phyloP scores from a whole-genome alignment of 1,140 invertebrate genomes.

The Caenorhabditis tropicalis region DNA sequence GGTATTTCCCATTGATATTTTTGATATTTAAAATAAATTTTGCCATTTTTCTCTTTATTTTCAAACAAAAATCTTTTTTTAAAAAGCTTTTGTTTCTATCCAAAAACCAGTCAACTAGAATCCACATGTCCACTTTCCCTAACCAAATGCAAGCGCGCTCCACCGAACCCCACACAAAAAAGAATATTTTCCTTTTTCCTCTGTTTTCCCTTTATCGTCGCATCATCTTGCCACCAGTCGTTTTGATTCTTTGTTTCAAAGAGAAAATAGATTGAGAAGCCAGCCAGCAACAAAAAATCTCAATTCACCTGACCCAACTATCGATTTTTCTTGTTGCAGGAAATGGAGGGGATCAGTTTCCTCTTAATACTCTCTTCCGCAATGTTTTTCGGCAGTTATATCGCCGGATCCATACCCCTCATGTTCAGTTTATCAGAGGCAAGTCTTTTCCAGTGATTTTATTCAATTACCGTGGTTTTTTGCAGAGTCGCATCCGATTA shows the following conservation, averaged over 20 bases:
- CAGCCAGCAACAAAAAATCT: neutral
- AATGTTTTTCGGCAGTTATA: constrained; percentile 92
- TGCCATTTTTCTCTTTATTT: too few relatives aligned
- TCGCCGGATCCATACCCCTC: constrained; percentile 89
- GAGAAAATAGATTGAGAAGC: neutral
- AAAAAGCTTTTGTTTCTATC: neutral
- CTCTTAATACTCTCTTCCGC: constrained; percentile 73
- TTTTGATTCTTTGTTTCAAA: neutral
- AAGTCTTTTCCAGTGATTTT: constrained; percentile 68
- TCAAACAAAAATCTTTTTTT: neutral
- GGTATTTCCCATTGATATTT: too few relatives aligned
- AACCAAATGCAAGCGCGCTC: neutral
- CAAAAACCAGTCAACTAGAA: too few relatives aligned
- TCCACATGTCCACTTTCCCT: neutral
- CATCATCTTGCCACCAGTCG: constrained; percentile 29
- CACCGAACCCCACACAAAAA: neutral
- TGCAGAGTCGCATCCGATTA: constrained; percentile 89
- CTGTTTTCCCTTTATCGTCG: neutral
- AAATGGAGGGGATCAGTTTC: constrained; percentile 12
- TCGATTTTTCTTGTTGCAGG: neutral
- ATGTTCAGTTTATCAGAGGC: constrained; percentile 92
- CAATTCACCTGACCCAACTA: neutral
- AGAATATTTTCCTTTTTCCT: neutral
- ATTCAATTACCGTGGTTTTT: constrained; percentile 61
- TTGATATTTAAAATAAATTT: too few relatives aligned